Base-by-base conservation (phyloP, 2,113 vertebrate species). In the Gorsachius goisagi region DNA sequence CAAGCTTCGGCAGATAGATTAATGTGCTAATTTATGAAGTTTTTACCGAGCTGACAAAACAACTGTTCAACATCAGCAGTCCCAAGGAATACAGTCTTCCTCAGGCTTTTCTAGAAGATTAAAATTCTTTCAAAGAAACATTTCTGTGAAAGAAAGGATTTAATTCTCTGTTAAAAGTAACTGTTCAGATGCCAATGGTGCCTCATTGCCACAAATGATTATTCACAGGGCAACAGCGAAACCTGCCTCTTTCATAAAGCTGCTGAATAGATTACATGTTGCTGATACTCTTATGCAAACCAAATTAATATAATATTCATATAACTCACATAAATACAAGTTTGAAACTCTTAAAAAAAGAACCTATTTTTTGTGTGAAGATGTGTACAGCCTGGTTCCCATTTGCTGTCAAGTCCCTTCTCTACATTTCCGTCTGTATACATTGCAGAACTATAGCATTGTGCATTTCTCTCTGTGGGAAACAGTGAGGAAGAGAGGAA, bases 11-110 rank as follows among this genome's bases (percentile, higher is more conserved):
- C 24, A 60, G 18, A 45, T 17, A 6, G 3, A 9, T 59, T 64
- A 17, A 14, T 49, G 6, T 17, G 15, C 1, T 45, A 52, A 55
- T 55, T 69, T 50, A 26, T 55, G 15, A 64, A 74, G 32, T 11
- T 22, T 23, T 11, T 39, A 28, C 3, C 74, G n/a, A 79, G 28
- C 62, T 56, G 24, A 45, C 4, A 15, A 56, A 41, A 1, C 3
- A 53, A 23, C 4, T 1, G 0, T 22, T 58, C 41, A 58, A 45
- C 1, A 7, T 9, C 5, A 15, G 32, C 19, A 37, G 5, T 52
- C 13, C 5, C 15, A 35, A 59, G 33, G 16, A 76, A 72, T 20
- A 21, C 3, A 72, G 22, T 15, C 15, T 58, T 77, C 6, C 44
- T 77, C 26, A 21, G 27, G 8, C 3, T 81, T 73, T 68, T 56